Evolutionary conservation across 1,140 invertebrate species (phyloP).

Genomic region (Gryon sp.): DNA sequence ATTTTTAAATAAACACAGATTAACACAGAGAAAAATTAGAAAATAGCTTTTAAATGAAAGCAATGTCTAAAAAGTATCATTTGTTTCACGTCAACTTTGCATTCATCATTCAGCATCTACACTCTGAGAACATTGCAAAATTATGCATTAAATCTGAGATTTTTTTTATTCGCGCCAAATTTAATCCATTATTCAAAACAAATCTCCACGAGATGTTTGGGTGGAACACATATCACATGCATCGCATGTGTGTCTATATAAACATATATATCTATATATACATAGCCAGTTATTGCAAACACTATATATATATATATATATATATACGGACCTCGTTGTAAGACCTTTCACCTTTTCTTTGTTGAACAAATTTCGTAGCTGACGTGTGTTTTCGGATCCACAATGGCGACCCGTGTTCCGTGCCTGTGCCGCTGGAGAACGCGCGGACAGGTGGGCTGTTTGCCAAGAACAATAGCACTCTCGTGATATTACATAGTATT

Average conservation of each 20-base stretch:
- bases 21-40: no score
- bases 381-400: conserved; percentile 16
- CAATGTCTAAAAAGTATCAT: no score
- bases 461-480: conserved; percentile 52
- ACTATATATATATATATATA: conserved; percentile 21
- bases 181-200: conserved; percentile 23
- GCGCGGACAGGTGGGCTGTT: conserved; percentile 56
- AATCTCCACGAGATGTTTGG: conserved; percentile 1
- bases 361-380: conserved; percentile 30
- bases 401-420: conserved; percentile 31
- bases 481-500: conserved; percentile 36
- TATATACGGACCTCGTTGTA: conserved; percentile 2
- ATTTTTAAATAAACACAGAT: no score
- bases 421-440: conserved; percentile 32
- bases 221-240: conserved; percentile 20
- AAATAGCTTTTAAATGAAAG: no score
- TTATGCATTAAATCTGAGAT: conserved; percentile 16
- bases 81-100: no score
- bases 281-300: conserved; percentile 20
- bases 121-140: conserved; percentile 19
- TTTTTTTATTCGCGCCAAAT: conserved; percentile 12
- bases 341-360: conserved; percentile 36
- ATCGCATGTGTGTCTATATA: no score
- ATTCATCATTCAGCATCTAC: no score
- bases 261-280: no score